phyloP scores from a whole-genome alignment of 2,797 vertebrate species.

The Odontamblyopus lacepedii region DNA sequence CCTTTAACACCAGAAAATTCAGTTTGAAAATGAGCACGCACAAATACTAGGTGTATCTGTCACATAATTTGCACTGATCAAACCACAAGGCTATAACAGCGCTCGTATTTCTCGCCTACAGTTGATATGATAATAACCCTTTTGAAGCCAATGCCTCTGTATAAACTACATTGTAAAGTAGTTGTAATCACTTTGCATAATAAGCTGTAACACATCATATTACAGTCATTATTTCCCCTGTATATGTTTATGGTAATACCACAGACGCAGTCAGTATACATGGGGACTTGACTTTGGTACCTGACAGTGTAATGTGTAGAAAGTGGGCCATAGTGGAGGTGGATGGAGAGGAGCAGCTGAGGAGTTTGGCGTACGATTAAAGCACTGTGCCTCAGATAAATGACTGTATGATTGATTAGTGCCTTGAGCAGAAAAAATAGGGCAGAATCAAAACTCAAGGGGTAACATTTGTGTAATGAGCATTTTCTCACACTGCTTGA shows the following conservation, averaged over 20 bases:
- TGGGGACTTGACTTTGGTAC: conserved; percentile 53
- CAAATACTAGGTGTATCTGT: neutral
- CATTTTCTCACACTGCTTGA: conserved; percentile 64
- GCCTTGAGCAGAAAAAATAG: conserved; percentile 63
- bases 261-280: conserved; percentile 22
- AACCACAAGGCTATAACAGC: conserved; percentile 3
- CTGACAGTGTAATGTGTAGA: conserved; percentile 40
- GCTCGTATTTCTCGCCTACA: neutral
- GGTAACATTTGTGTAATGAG: conserved; percentile 53
- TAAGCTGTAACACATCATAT: conserved; percentile 7
- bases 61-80: neutral
- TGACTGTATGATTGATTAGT: conserved; percentile 67
- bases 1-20: neutral
- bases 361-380: conserved; percentile 70
- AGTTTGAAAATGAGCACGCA: neutral
- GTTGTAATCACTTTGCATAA: conserved; percentile 21
- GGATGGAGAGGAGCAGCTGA: conserved; percentile 58
- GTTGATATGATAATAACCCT: conserved; percentile 6
- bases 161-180: conserved; percentile 11
- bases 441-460: conserved; percentile 57
- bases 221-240: neutral
- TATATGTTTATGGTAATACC: conserved; percentile 17
- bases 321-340: conserved; percentile 53
- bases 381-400: conserved; percentile 64
- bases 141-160: conserved; percentile 1